Evolutionary conservation across 2,888 invertebrate genomes (phyloP).

Genomic region (Nephrotoma flavescens): DNA sequence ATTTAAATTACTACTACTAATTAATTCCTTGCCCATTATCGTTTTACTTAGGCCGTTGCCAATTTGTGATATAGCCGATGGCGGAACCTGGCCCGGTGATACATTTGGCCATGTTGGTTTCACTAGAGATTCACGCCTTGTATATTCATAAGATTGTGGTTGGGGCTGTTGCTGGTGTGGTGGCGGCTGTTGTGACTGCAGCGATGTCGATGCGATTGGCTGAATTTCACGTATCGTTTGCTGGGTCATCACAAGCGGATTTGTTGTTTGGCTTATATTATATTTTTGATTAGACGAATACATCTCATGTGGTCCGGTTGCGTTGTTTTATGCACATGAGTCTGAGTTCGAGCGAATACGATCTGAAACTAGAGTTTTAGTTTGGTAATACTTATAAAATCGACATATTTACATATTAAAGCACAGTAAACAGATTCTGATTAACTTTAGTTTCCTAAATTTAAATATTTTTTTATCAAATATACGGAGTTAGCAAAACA

Average conservation of each 20-base stretch:
- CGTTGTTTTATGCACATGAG: neutral
- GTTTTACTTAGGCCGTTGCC: constrained; percentile 13
- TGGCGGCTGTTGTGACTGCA: neutral
- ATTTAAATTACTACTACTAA: neutral
- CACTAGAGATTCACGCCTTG: constrained; percentile 28
- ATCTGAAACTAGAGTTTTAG: neutral
- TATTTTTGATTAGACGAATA: constrained; percentile 2
- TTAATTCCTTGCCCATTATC: constrained; percentile 17
- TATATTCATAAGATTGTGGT: constrained; percentile 1
- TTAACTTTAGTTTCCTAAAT: neutral
- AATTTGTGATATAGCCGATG: constrained; percentile 27
- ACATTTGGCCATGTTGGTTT: constrained; percentile 33
- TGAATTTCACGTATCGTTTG: neutral
- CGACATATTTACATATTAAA: neutral
- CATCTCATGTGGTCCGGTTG: neutral
- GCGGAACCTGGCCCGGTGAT: constrained; percentile 28
- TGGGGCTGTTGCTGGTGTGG: neutral
- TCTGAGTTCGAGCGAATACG: neutral
- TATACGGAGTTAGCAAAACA: no score
- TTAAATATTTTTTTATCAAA: no score
- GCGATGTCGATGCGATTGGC: neutral
- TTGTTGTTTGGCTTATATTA: neutral
- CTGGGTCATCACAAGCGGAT: neutral
- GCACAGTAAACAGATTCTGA: neutral
- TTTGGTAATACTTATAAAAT: neutral